A percentile compares a stretch with the other conserved stretches of the same genome.
These are phyloP conservation scores for Neria commutata DNA, from an alignment of 2,888 invertebrate species.

Conservation along the genomic window DNA sequence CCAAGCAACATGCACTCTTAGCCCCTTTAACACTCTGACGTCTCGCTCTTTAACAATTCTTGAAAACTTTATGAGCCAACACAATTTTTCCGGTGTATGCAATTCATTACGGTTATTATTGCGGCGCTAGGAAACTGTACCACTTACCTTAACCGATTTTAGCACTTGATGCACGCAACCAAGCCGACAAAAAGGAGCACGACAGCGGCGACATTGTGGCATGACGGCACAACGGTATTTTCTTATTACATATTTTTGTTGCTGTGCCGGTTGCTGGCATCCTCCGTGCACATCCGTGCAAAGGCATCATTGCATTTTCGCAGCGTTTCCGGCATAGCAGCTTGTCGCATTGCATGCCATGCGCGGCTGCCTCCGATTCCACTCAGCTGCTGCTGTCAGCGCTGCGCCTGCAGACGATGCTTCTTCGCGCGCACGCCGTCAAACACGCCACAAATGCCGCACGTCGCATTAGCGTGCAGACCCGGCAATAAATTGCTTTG, in stretches of 20 bases:
- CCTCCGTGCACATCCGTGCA: too few relatives aligned
- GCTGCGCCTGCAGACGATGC: too few relatives aligned
- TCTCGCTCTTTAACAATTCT: too few relatives aligned
- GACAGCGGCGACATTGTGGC: too few relatives aligned
- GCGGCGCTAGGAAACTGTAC: not conserved
- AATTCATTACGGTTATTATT: not conserved
- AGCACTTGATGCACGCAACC: not conserved
- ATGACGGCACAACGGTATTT: too few relatives aligned
- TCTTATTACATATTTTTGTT: too few relatives aligned
- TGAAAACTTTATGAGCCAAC: not conserved
- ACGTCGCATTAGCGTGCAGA: conserved; percentile 5
- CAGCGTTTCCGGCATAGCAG: too few relatives aligned
- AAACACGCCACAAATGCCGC: not conserved
- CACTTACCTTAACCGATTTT: not conserved
- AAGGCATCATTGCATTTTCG: too few relatives aligned
- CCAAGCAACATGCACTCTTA: too few relatives aligned
- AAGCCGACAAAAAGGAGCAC: too few relatives aligned
- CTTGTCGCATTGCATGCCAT: not conserved
- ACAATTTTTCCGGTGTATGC: not conserved
- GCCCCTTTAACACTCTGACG: too few relatives aligned
- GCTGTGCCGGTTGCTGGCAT: too few relatives aligned
- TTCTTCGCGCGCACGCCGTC: not conserved
- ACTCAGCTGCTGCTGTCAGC: not conserved
- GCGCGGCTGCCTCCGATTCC: not conserved
- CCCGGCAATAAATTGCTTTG: conserved; percentile 40